Evolutionary conservation across 2,888 invertebrate genomes (phyloP), one percentile per base, ranked within the genome.

Genomic region (Acrobasis suavella): DNA sequence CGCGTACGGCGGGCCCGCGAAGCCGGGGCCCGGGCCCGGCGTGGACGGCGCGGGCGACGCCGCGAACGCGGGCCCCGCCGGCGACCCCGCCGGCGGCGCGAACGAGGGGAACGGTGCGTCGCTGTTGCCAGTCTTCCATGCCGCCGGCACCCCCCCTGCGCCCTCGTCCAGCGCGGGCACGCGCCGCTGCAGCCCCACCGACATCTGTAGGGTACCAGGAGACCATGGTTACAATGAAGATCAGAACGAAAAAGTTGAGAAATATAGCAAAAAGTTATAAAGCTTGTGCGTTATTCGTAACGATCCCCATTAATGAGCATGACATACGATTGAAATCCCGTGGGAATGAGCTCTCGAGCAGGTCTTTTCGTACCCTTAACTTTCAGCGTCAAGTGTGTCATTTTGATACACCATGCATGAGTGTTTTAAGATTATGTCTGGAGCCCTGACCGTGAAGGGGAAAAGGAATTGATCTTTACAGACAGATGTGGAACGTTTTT

Each of bases 161-260:
- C 80, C 80, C 79, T 92, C 92, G 82, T 92, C 92, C 82, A 92
- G 85, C 80, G 90, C 86, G 71, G 91, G 91, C 79, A 92, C 96
- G 91, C 96, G 95, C 94, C 97, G 95, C 94, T 96, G 96, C 95
- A 96, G 96, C 94, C 96, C 96, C 96, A 92, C 92, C 90, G 92
- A 93, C 92, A 93, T 93, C 92, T 92, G 92, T 42, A 46, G n/a
- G n/a, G 9, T 9, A 54, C 49, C 37, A 56, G 50, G 58, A 58
- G 46, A 58, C 16, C 49, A 58, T 58, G 22, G 8, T 9, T 55
- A 22, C 22, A 37, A 32, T n/a, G 55, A 9, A 55, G 38, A 1
- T 55, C 8, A 6, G 7, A 32, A 32, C 32, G 2, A 32, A 32
- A 32, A 32, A 32, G 1, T 32, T 6, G 7, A 32, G 2, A 32